These are phyloP conservation scores for Neolamprologus kungweensis DNA, from an alignment of 2,113 vertebrate species.

Conservation along the genomic window DNA sequence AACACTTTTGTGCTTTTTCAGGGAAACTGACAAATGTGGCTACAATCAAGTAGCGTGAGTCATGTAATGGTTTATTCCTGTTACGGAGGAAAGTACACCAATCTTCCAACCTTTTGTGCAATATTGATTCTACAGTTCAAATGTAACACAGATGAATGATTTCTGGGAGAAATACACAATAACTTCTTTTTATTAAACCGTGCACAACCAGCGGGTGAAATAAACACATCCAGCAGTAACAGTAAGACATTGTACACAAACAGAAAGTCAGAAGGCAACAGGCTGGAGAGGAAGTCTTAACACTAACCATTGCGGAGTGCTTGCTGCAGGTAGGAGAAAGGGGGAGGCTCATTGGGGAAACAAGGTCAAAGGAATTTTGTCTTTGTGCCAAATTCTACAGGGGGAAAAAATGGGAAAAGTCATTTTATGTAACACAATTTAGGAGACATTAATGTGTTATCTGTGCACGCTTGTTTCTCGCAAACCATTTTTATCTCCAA, in stretches of 20 bases:
- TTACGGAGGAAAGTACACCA: not conserved
- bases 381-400: conserved; percentile 73
- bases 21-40: not conserved
- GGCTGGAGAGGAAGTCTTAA: conserved; percentile 25
- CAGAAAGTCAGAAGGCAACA: conserved; percentile 9
- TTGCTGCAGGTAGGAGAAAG: conserved; percentile 73
- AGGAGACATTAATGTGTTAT: not conserved
- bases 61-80: not conserved
- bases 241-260: conserved; percentile 6
- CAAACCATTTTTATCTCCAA: not conserved
- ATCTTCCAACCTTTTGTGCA: not conserved
- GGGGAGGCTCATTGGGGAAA: conserved; percentile 66
- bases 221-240: not conserved
- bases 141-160: not conserved
- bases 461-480: not conserved
- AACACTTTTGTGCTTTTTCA: not conserved
- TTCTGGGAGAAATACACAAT: not conserved
- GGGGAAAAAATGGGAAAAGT: conserved; percentile 4
- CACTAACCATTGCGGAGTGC: conserved; percentile 76
- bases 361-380: conserved; percentile 71
- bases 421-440: not conserved
- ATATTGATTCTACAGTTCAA: not conserved
- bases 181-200: not conserved
- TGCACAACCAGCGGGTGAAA: not conserved
- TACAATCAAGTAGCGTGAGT: not conserved